A percentile compares a stretch with the other conserved stretches of the same genome.
These are phyloP conservation scores for Tetramorium parvispinum DNA, from an alignment of 1,140 invertebrate genomes.

Conservation along the genomic window DNA sequence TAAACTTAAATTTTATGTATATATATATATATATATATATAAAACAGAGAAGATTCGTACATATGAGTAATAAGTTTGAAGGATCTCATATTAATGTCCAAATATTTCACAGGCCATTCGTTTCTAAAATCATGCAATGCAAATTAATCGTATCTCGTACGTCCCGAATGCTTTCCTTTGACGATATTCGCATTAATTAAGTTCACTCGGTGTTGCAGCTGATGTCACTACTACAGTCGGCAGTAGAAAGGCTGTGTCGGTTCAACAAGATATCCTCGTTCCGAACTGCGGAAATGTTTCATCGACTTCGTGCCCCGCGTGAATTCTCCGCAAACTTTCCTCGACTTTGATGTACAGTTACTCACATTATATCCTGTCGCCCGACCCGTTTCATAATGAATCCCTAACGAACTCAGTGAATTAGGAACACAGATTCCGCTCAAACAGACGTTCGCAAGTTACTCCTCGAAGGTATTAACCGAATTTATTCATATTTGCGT, in stretches of 20 bases:
- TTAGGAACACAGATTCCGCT: slow-evolving; percentile 20
- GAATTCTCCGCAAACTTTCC: slow-evolving; percentile 36
- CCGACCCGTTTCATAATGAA: slow-evolving; percentile 38
- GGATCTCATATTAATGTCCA: neutral
- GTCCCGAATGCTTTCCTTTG: slow-evolving; percentile 23
- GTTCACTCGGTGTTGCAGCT: slow-evolving; percentile 17
- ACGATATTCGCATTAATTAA: slow-evolving; percentile 41
- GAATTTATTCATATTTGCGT: neutral
- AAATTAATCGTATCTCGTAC: neutral
- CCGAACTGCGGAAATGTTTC: slow-evolving; percentile 40
- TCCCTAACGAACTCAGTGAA: slow-evolving; percentile 33
- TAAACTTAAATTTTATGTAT: too few species aligned
- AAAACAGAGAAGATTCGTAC: neutral
- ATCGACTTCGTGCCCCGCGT: slow-evolving; percentile 4
- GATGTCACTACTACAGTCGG: slow-evolving; percentile 8
- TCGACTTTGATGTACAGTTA: slow-evolving; percentile 36
- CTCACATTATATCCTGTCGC: neutral
- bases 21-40: too few species aligned
- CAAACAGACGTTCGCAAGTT: slow-evolving; percentile 1
- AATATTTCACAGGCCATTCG: neutral
- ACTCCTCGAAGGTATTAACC: neutral
- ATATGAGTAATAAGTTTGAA: neutral
- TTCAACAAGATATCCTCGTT: slow-evolving; percentile 8
- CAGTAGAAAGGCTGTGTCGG: neutral
- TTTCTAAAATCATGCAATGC: neutral